phyloP scores from a whole-genome alignment of 1,140 invertebrate species.

The Aphelinus atriplicis region DNA sequence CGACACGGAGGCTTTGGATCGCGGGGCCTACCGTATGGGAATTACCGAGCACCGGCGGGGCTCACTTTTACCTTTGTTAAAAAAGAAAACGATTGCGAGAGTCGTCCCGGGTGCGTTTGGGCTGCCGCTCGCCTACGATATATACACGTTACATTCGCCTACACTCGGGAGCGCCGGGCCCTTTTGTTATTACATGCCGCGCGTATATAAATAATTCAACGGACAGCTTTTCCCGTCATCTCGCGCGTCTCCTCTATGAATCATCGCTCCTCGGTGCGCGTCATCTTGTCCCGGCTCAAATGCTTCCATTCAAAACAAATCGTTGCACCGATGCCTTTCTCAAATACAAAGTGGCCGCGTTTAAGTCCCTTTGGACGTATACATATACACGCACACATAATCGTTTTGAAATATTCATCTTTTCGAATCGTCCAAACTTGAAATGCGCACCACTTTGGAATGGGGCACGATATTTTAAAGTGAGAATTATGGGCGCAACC shows the following conservation, averaged over 20 bases:
- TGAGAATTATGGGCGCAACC: too few relatives aligned
- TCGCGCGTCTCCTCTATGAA: constrained; percentile 6
- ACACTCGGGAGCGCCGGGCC: constrained; percentile 1
- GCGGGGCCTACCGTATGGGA: constrained; percentile 2
- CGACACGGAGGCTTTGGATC: constrained; percentile 5
- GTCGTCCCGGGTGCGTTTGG: constrained; percentile 1
- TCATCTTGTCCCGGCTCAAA: constrained; percentile 5
- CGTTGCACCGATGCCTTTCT: not conserved
- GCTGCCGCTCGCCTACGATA: constrained; percentile 8
- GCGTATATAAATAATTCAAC: not conserved
- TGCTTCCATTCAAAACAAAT: constrained; percentile 23
- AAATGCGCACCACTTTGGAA: too few relatives aligned
- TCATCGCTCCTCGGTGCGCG: constrained; percentile 12
- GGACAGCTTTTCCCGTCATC: constrained; percentile 2
- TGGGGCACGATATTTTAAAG: too few relatives aligned
- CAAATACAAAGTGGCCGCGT: constrained; percentile 11
- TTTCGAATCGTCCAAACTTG: too few relatives aligned
- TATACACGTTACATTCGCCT: constrained; percentile 2
- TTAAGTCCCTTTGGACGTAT: not conserved
- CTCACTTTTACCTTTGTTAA: constrained; percentile 32
- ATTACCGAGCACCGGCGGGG: not conserved
- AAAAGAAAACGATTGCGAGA: constrained; percentile 13
- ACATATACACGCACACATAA: too few relatives aligned
- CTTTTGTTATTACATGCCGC: not conserved
- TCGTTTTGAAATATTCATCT: too few relatives aligned